These are phyloP conservation scores for Atherinomorus stipes DNA, from an alignment of 2,113 vertebrate species.

Conservation along the genomic window DNA sequence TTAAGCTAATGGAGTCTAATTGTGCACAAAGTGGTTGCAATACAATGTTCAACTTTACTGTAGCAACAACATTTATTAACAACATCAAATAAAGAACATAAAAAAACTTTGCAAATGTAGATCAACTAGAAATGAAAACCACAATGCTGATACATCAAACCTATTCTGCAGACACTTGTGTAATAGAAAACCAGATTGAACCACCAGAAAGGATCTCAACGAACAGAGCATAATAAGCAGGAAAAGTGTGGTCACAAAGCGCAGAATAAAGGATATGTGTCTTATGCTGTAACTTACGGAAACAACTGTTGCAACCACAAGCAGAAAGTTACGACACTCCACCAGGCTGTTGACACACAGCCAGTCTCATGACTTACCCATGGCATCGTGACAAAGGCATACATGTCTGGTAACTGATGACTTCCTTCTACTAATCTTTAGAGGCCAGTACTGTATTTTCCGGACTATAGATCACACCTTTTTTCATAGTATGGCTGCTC, in stretches of 20 bases:
- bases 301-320: not conserved
- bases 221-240: not conserved
- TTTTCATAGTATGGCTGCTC: too few species aligned
- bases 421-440: not conserved
- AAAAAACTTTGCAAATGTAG: not conserved
- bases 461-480: too few species aligned
- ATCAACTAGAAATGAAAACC: not conserved
- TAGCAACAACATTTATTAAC: not conserved
- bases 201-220: not conserved
- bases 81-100: not conserved
- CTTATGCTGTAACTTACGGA: not conserved
- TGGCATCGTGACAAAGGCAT: slow-evolving; percentile 31
- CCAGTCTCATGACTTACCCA: slow-evolving; percentile 33
- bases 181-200: not conserved
- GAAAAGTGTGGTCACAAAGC: not conserved
- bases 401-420: not conserved
- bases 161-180: not conserved
- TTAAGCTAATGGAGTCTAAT: not conserved
- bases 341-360: slow-evolving; percentile 3
- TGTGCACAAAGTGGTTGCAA: not conserved
- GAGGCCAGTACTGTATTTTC: too few species aligned
- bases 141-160: slow-evolving; percentile 3
- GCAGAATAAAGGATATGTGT: not conserved
- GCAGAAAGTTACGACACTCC: not conserved
- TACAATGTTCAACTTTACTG: not conserved